Evolutionary conservation across 2,113 vertebrate species (phyloP).

Genomic region (Carollia perspicillata): DNA sequence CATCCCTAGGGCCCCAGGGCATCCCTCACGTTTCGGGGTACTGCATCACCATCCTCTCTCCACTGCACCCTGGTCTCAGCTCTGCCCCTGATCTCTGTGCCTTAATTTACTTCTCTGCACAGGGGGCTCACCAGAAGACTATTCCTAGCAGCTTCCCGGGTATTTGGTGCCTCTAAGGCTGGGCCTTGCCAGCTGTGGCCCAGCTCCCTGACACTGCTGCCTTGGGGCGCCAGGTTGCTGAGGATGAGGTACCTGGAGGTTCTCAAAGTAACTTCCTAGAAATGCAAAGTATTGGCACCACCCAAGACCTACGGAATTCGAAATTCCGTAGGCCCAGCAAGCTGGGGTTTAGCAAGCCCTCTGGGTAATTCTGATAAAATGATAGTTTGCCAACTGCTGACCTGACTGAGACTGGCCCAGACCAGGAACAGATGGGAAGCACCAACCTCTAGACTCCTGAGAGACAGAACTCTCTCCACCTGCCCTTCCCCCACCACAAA

Average conservation of each 20-base stretch:
- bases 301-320: background rate
- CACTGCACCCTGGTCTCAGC: background rate
- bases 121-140: conserved; percentile 5
- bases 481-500: no score
- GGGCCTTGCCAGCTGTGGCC: background rate
- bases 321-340: background rate
- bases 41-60: background rate
- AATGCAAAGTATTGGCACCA: background rate
- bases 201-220: background rate
- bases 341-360: background rate
- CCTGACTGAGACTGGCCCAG: background rate
- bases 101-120: conserved; percentile 63
- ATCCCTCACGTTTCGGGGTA: background rate
- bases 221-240: background rate
- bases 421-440: conserved; percentile 4
- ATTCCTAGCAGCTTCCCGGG: background rate
- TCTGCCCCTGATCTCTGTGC: conserved; percentile 57
- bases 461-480: background rate
- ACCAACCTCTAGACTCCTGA: background rate
- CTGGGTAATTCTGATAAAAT: background rate
- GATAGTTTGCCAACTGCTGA: background rate
- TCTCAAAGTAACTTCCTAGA: background rate
- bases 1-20: background rate
- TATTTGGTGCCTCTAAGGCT: background rate
- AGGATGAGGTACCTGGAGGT: background rate